Conservation (phyloP, 1,140 invertebrate species). For the Saccostrea cuccullata region DNA sequence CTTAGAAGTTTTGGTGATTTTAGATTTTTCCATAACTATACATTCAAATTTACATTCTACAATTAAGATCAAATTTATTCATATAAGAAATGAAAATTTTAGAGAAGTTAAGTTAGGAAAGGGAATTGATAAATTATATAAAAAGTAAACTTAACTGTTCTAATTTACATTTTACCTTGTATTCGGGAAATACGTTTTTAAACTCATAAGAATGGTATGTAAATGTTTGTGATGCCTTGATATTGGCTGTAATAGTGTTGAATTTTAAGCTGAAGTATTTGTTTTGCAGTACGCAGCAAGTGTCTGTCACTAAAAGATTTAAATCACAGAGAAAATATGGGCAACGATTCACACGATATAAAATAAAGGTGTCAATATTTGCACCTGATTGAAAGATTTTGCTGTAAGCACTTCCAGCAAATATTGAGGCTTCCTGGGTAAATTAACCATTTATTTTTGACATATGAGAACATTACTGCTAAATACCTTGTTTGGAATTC, state of each 20-base stretch:
- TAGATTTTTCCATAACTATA: too few species aligned
- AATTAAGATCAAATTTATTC: too few species aligned
- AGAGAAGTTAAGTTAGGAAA: too few species aligned
- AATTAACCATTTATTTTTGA: background rate
- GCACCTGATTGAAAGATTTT: slow-evolving; percentile 4
- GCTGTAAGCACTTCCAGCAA: slow-evolving; percentile 8
- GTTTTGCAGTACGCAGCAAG: background rate
- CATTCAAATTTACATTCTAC: too few species aligned
- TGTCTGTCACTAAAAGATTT: background rate
- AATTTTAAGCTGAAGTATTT: background rate
- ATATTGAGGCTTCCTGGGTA: slow-evolving; percentile 1
- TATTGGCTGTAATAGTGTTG: background rate
- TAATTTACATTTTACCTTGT: background rate
- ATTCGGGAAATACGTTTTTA: background rate
- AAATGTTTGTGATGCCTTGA: background rate
- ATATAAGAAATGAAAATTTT: too few species aligned
- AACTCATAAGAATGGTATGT: background rate
- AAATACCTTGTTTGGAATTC: background rate
- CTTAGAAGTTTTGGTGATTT: too few species aligned
- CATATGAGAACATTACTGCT: background rate
- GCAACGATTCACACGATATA: background rate
- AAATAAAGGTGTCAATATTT: slow-evolving; percentile 28
- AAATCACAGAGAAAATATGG: slow-evolving; percentile 1
- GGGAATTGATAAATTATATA: too few species aligned
- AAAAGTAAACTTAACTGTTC: background rate